Evolutionary conservation across 2,888 invertebrate genomes (phyloP), one percentile per base, ranked within the genome.

Genomic region (Pollenia angustigena): DNA sequence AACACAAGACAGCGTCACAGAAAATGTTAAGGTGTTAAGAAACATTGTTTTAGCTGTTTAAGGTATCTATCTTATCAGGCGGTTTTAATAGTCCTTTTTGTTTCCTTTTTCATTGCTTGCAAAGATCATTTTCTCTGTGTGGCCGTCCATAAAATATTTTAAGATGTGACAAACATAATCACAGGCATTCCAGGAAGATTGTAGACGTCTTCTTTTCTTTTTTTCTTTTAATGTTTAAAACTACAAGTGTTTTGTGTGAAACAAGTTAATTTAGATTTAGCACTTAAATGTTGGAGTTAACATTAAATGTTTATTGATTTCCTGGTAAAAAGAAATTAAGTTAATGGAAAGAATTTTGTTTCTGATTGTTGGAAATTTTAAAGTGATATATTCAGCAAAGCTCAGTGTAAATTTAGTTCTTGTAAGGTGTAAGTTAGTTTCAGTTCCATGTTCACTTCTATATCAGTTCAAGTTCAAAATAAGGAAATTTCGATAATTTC

Each of bases 151-250:
- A 66, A 76, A 82, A 69, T 75, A 60, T 46, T 44, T 69, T 54
- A 52, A 76, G n/a, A 82, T 76, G 75, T 76, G 75, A 40, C 75
- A 60, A 58, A 75, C 75, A 75, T 82, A 76, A 76, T 76, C 75
- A 14, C 52, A 40, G 68, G 69, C 69, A 75, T 82, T 76, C 68
- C 54, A n/a, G 10, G 3, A 74, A 74, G 42, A 60, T 62, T 52
- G 60, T 50, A 11, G 8, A 40, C 7, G 16, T 42, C 46, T 40
- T 69, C 40, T 60, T 23, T 48, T 46, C 1, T 14, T 66, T 48
- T 48, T 11, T 6, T 16, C 40, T 54, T 46, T 81, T 56, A 6
- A n/a, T 42, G n/a, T 62, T 44, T 11, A 44, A n/a, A n/a, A 44
- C 1, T 42, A 54, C 32, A 44, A 62, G 80, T 81, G 64, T 81